phyloP scores from a whole-genome alignment of 2,888 invertebrate species.

The Drosophila robusta region DNA sequence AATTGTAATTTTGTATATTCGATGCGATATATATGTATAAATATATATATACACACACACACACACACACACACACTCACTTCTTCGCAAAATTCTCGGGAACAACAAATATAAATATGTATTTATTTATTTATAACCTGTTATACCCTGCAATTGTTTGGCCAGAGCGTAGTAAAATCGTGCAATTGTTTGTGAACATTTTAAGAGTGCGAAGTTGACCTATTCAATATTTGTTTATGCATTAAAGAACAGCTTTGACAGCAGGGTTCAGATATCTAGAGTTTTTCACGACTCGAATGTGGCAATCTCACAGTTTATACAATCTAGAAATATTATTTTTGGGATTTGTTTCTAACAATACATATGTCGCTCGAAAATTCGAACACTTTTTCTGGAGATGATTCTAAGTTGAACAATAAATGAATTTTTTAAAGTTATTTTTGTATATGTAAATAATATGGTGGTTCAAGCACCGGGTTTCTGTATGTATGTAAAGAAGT shows the following conservation, averaged over 20 bases:
- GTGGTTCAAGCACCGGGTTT: no score
- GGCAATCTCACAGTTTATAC: no score
- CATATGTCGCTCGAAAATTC: no score
- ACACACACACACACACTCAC: not conserved
- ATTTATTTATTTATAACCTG: conserved; percentile 50
- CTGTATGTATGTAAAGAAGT: no score
- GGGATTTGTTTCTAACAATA: no score
- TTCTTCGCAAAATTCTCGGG: conserved; percentile 38
- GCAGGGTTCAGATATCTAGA: no score
- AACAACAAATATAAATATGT: conserved; percentile 54
- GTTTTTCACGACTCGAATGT: no score
- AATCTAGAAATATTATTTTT: not conserved
- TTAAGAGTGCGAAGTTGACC: not conserved
- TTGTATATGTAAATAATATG: no score
- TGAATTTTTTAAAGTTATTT: no score
- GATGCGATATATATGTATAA: not conserved
- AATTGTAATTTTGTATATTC: conserved; percentile 16
- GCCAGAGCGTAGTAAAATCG: not conserved
- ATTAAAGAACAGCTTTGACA: not conserved
- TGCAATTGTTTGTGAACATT: not conserved
- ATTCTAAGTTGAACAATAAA: no score
- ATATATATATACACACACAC: not conserved
- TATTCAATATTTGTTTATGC: not conserved
- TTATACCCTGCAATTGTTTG: conserved; percentile 14
- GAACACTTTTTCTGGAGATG: no score